These are phyloP conservation scores for Leuctra nigra DNA, from an alignment of 2,888 invertebrate species.

Conservation along the genomic window DNA sequence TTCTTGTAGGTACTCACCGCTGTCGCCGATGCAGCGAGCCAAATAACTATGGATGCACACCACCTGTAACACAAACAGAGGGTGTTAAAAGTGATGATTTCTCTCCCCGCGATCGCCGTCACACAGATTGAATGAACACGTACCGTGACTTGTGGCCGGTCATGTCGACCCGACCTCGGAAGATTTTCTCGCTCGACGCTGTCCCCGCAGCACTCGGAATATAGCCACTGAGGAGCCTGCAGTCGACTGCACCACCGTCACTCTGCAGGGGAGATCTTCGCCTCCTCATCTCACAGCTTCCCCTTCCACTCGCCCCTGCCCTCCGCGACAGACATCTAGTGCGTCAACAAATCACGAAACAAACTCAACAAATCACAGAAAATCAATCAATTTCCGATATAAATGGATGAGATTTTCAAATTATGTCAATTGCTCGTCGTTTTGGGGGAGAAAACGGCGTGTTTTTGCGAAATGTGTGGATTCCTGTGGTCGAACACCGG, in stretches of 20 bases:
- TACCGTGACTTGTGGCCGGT: constrained; percentile 11
- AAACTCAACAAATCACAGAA: neutral
- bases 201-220: neutral
- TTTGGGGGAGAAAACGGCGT: no score
- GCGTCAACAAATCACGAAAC: neutral
- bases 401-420: no score
- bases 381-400: neutral
- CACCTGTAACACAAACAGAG: constrained; percentile 5
- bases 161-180: constrained; percentile 13
- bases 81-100: no score
- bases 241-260: constrained; percentile 13
- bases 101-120: no score
- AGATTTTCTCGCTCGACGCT: constrained; percentile 2
- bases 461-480: no score
- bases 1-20: constrained; percentile 42
- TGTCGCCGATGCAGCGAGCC: constrained; percentile 42
- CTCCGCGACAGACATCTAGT: constrained; percentile 4
- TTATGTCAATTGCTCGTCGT: no score
- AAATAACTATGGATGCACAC: constrained; percentile 25
- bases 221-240: constrained; percentile 8
- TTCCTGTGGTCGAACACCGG: no score
- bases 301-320: neutral
- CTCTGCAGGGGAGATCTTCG: constrained; percentile 10
- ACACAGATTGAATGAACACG: no score
- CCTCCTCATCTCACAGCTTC: neutral